A percentile compares a stretch with the other conserved stretches of the same genome.
phyloP scores from a whole-genome alignment of 2,113 vertebrate genomes.

The Balaeniceps rex region DNA sequence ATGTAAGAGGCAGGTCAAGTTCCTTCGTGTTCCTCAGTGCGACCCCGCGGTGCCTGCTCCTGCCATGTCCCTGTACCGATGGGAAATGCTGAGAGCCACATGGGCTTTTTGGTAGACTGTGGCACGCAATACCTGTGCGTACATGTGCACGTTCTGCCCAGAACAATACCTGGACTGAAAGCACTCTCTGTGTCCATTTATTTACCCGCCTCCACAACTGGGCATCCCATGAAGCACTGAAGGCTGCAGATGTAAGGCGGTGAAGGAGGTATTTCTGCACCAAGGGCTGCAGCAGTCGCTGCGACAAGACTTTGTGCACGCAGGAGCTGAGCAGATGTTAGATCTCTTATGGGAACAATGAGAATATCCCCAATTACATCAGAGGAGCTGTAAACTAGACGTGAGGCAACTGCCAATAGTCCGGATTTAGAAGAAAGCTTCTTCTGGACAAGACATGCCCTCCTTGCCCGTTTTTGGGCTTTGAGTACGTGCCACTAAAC shows the following conservation, averaged over 20 bases:
- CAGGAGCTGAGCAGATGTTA: background rate
- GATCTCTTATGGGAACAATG: background rate
- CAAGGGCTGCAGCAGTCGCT: background rate
- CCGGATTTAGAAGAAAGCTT: background rate
- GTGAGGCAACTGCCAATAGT: background rate
- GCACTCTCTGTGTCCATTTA: background rate
- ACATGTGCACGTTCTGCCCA: fast-evolving
- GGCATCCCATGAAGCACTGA: background rate
- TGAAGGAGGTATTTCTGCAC: background rate
- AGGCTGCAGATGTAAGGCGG: background rate
- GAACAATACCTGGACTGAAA: background rate
- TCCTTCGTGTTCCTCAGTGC: fast-evolving
- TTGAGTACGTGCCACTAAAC: background rate
- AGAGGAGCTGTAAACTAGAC: background rate
- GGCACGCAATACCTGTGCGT: background rate
- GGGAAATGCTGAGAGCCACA: background rate
- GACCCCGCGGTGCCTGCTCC: background rate
- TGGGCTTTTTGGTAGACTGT: background rate
- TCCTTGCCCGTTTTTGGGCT: background rate
- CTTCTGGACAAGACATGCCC: background rate
- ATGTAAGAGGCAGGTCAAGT: background rate
- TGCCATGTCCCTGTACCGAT: fast-evolving
- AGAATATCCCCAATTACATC: background rate
- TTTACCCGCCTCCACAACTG: background rate
- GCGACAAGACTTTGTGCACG: background rate